Evolutionary conservation across 2,797 vertebrate species (phyloP).

Genomic region (Amphiprion clarkii): DNA sequence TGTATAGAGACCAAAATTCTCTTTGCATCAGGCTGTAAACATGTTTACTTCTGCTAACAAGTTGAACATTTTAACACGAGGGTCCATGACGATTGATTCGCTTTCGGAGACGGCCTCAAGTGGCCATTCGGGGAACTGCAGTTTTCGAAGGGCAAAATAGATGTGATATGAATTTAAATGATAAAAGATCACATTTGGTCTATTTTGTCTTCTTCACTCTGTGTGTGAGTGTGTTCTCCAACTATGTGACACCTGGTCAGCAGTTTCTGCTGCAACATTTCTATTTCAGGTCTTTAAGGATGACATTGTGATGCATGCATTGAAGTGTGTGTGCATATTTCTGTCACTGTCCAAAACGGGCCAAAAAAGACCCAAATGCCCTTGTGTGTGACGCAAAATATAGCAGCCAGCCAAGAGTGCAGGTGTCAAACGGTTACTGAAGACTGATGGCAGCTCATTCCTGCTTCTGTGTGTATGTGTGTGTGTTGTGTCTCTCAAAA

Average conservation of each 20-base stretch:
- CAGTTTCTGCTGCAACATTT: slow-evolving; percentile 46
- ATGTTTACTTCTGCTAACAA: too few relatives aligned
- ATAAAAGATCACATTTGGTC: slow-evolving; percentile 22
- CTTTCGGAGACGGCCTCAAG: too few relatives aligned
- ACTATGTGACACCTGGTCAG: slow-evolving; percentile 46
- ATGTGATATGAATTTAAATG: slow-evolving; percentile 23
- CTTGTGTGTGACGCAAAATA: slow-evolving; percentile 62
- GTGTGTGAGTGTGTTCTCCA: slow-evolving; percentile 8
- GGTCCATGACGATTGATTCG: too few relatives aligned
- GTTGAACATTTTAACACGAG: too few relatives aligned
- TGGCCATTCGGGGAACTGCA: too few relatives aligned
- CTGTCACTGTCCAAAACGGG: slow-evolving; percentile 37
- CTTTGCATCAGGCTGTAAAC: too few relatives aligned
- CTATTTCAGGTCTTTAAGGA: slow-evolving; percentile 55
- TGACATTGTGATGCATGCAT: slow-evolving; percentile 56
- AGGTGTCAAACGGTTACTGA: slow-evolving; percentile 72
- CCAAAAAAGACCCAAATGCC: slow-evolving; percentile 61
- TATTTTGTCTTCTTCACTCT: slow-evolving; percentile 11
- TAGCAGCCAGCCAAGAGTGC: slow-evolving; percentile 51
- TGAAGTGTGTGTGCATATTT: slow-evolving; percentile 11
- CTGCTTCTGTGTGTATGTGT: slow-evolving; percentile 25
- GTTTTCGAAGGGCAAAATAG: not conserved
- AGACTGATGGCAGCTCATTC: slow-evolving; percentile 69
- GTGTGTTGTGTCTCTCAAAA: slow-evolving; percentile 37
- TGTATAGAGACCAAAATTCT: too few relatives aligned